Conservation (phyloP, 1,140 invertebrate species). For the Drosophila nigromelanica region DNA sequence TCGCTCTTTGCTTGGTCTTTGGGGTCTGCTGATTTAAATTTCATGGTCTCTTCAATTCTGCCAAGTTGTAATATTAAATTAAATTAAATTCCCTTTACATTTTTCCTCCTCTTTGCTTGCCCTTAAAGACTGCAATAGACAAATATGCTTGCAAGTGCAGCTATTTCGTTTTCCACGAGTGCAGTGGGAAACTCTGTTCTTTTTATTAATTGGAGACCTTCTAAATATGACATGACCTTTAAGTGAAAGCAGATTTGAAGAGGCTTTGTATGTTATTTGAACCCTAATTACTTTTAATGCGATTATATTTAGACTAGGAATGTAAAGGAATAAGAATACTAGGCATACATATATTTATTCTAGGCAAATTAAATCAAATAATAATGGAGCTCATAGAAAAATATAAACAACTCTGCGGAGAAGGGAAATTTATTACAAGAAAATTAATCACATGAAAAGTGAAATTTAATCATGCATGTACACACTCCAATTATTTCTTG, state of each 20-base stretch:
- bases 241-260: background rate
- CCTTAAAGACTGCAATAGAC: conserved; percentile 22
- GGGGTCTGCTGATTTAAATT: conserved; percentile 71
- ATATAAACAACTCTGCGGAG: no score
- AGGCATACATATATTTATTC: no score
- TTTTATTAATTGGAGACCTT: conserved; percentile 7
- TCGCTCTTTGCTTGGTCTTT: conserved; percentile 9
- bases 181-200: background rate
- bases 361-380: no score
- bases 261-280: no score
- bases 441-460: no score
- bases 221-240: conserved; percentile 1
- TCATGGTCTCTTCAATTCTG: conserved; percentile 76
- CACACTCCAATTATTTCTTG: no score
- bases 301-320: no score
- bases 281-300: no score
- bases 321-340: no score
- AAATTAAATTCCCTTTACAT: conserved; percentile 70
- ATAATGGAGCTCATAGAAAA: no score
- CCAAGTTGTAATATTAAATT: conserved; percentile 75
- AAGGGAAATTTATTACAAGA: no score
- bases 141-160: conserved; percentile 1
- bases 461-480: no score
- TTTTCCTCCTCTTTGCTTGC: background rate
- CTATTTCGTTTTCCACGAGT: background rate